These are phyloP conservation scores for Heliconius cydno DNA, from an alignment of 2,888 invertebrate species.

Conservation along the genomic window DNA sequence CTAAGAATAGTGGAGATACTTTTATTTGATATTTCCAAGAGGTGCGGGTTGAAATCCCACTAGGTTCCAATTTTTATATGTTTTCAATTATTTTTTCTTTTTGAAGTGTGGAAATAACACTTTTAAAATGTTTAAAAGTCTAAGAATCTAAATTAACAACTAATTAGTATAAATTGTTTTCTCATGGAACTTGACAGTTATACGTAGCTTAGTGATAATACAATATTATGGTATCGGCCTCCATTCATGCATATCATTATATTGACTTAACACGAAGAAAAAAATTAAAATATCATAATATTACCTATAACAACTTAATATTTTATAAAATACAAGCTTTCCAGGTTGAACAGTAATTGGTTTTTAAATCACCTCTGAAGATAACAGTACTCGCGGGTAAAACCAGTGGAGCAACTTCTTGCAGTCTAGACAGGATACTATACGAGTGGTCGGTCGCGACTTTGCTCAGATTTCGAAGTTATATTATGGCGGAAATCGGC, in stretches of 20 bases:
- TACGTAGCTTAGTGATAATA: no score
- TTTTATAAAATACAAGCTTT: conserved; percentile 16
- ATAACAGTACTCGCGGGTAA: conserved; percentile 36
- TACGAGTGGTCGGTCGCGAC: conserved; percentile 33
- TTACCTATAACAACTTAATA: not conserved
- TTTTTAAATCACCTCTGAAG: conserved; percentile 26
- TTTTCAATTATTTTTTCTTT: no score
- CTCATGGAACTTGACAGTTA: no score
- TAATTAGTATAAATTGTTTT: no score
- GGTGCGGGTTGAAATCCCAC: no score
- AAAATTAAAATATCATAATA: not conserved
- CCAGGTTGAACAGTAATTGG: conserved; percentile 15
- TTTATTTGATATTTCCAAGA: not conserved
- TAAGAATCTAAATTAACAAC: no score
- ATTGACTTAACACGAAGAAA: not conserved
- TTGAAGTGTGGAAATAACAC: no score
- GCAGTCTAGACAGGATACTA: conserved; percentile 42
- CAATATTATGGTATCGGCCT: no score
- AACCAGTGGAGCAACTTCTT: conserved; percentile 44
- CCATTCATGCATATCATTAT: no score
- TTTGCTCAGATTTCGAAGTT: conserved; percentile 25
- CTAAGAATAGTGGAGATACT: not conserved
- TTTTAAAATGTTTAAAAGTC: no score
- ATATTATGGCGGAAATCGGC: conserved; percentile 53
- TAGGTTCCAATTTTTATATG: no score